Evolutionary conservation across 2,888 invertebrate species (phyloP), one percentile per base, ranked within the genome.

Genomic region (Rhopalosiphum nymphaeae): DNA sequence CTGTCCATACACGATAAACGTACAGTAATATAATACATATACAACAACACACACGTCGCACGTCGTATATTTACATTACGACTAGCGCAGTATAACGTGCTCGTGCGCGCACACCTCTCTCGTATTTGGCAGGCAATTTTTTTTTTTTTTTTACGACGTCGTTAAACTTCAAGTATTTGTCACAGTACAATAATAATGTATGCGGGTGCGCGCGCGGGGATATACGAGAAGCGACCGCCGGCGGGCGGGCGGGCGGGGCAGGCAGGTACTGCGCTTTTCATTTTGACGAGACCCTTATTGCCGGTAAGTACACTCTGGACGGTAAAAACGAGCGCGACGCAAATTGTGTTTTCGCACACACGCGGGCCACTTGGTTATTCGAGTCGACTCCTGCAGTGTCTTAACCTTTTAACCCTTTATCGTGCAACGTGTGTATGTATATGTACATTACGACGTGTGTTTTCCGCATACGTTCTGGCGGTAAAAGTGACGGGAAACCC

Each of bases 141-240:
- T 93, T 93, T 78, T 89, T 5, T 29, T n/a, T 13, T 88, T 93
- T 93, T 78, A 93, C 44, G 92, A 89, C 88, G 92, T 93, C 92
- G 78, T 93, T 93, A 93, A 93, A 93, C 78, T 89, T 93, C 92
- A 56, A 93, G 88, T 78, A 56, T 93, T 93, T 56, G 78, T 67
- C 87, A 16, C 67, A 10, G 86, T 44, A 87, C 86, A 46, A 29
- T 36, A 29, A 84, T 36, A 53, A 49, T 49, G 46, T 86, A 53
- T 56, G 56, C 42, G 11, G 29, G 46, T 44, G 86, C 86, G 86
- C 36, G 42, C 26, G 42, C 25, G 42, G 56, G 42, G n/a, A 86
- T 29, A 87, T 42, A 87, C 44, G 36, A 67, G 87, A 67, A 86
- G 13, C 61, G 36, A 84, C 42, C 26, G 84, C 36, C 9, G 44